Conservation (phyloP, 2,797 vertebrate genomes). For the Enteromius afrohamiltoni region DNA sequence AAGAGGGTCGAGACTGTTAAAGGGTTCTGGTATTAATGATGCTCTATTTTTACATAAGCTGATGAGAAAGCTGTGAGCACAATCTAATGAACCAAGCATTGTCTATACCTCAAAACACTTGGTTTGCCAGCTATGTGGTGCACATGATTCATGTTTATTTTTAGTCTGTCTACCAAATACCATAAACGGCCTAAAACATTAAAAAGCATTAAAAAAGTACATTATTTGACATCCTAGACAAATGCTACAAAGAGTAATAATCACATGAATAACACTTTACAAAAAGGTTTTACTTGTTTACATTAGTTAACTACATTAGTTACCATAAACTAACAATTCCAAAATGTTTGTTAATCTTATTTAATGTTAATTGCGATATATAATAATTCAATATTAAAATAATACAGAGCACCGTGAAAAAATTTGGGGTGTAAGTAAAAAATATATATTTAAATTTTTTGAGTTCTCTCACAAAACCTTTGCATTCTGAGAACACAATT, state of each 20-base stretch:
- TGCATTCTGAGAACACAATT: no score
- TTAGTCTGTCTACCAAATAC: conserved; percentile 8
- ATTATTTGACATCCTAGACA: background rate
- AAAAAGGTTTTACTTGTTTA: background rate
- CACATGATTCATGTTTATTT: background rate
- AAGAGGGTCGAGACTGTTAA: background rate
- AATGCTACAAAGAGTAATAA: background rate
- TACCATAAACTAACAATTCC: background rate
- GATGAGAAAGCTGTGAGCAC: conserved; percentile 35
- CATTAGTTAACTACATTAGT: background rate
- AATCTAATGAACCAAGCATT: conserved; percentile 37
- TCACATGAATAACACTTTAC: background rate
- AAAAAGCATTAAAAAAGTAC: background rate
- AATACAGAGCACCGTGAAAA: background rate
- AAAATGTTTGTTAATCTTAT: background rate
- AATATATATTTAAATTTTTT: background rate
- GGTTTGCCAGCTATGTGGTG: conserved; percentile 8
- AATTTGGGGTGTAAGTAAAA: background rate
- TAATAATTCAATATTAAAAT: background rate
- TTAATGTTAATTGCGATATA: background rate
- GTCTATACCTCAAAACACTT: conserved; percentile 26
- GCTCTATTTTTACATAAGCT: background rate
- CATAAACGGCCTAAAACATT: background rate
- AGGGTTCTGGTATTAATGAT: background rate
- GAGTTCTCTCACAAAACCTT: background rate